Base-by-base conservation (phyloP, 2,113 vertebrate genomes). In the Cochlearius cochlearius region DNA sequence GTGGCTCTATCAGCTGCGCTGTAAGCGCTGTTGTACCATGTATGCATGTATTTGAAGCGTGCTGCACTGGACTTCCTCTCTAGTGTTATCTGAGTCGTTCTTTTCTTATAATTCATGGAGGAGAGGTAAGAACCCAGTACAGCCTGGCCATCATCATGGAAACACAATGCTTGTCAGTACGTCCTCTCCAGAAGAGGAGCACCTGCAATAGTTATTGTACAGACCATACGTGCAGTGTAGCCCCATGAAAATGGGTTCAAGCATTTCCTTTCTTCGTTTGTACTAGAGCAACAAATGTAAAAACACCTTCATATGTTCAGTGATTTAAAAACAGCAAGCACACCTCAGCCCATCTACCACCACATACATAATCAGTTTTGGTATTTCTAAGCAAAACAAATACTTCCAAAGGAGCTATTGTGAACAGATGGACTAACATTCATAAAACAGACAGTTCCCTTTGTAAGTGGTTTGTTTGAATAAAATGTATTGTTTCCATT, bases 341-440 rank as follows among this genome's bases (percentile, higher is more conserved):
- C 30, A 53, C 55, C 72, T 88, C 75, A 86, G 38, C 76, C 83
- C 26, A 41, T 71, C 62, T 62, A 69, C 15, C 26, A 49, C 53
- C 55, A 76, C 45, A 16, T 16, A 11, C 16, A 15, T 78, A 62
- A 80, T 68, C 52, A 53, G 15, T 74, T 56, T 56, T 74, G 79
- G 27, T 90, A 58, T 91, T 92, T 91, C 69, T 41, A 87, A 92
- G 74, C 53, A 59, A 91, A 97, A 56, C 63, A 95, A 89, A 93
- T 52, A 73, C 41, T 83, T 88, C 94, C 92, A 82, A 36, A 92
- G 72, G 90, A 96, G 69, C 87, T 87, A 39, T 62, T 88, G 94
- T 9, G 21, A 97, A 85, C 74, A 96, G 90, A 95, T 96, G 87
- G 91, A 88, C 27, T 92, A 36, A 47, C 64, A 74, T 94, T 94